phyloP scores from a whole-genome alignment of 2,797 vertebrate genomes.

The Urocyon cinereoargenteus region DNA sequence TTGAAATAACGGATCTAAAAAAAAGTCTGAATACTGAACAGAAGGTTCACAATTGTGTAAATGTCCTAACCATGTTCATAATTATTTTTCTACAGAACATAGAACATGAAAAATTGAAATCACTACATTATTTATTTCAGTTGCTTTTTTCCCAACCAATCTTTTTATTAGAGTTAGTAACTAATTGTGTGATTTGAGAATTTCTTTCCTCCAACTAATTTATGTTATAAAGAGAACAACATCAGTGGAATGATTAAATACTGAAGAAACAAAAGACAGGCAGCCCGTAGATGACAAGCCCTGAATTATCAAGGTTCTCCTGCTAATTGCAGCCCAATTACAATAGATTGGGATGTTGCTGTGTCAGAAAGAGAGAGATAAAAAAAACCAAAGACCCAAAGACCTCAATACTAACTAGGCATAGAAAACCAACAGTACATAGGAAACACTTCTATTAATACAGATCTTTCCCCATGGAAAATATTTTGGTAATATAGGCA shows the following conservation, averaged over 20 bases:
- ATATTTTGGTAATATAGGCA: neutral
- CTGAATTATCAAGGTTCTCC: slow-evolving; percentile 8
- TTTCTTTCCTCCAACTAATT: slow-evolving; percentile 53
- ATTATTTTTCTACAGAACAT: slow-evolving; percentile 62
- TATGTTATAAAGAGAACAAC: neutral
- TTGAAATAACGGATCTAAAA: slow-evolving; percentile 21
- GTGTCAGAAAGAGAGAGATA: neutral
- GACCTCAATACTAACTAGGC: neutral
- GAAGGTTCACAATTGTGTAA: slow-evolving; percentile 54
- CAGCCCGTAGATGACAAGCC: neutral
- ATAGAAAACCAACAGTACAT: neutral
- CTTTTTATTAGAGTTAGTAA: slow-evolving; percentile 39
- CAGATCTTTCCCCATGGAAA: neutral
- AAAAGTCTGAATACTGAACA: slow-evolving; percentile 38
- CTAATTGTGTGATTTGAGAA: slow-evolving; percentile 58
- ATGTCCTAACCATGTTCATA: slow-evolving; percentile 44
- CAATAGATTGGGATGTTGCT: neutral
- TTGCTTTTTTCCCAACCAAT: slow-evolving; percentile 5
- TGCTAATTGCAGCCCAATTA: slow-evolving; percentile 34
- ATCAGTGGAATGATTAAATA: slow-evolving; percentile 56
- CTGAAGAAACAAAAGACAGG: slow-evolving; percentile 48
- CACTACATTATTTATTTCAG: slow-evolving; percentile 58
- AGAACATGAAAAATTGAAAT: slow-evolving; percentile 56
- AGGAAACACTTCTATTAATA: neutral
- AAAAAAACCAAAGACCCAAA: neutral